Base-by-base conservation (phyloP, 30 jellyfish, hydroid and myxozoan species). In the Chironex yamaguchii region DNA sequence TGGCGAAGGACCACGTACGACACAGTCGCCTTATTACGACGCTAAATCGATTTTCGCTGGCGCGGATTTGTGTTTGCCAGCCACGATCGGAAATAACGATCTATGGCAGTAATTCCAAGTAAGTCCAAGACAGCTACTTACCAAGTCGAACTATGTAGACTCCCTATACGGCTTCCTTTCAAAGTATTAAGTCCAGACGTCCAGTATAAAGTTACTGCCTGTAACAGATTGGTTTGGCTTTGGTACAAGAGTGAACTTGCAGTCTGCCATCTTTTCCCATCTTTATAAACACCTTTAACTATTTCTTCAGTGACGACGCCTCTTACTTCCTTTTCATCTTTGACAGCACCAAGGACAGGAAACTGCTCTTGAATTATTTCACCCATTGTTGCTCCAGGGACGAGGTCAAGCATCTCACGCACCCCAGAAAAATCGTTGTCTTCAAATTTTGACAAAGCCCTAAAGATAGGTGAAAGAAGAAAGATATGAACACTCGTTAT, bases 81-180 rank as follows among this genome's bases (percentile, higher is more conserved):
- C n/a, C n/a, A n/a, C n/a, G n/a, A n/a, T n/a, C n/a, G n/a, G n/a
- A n/a, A n/a, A n/a, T n/a, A n/a, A n/a, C n/a, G n/a, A n/a, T n/a
- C n/a, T n/a, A n/a, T n/a, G n/a, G n/a, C n/a, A n/a, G n/a, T n/a
- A n/a, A n/a, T n/a, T n/a, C n/a, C n/a, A n/a, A n/a, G n/a, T n/a
- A n/a, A n/a, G n/a, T n/a, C n/a, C n/a, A n/a, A n/a, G n/a, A n/a
- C n/a, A n/a, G n/a, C n/a, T 0, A 79, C 97, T 52, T 66, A 89
- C 99, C 99, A 95, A 1, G 96, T 88, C 2, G 99, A 71, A 85
- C 99, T 94, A 68, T 94, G 97, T 68, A 94, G 94, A 63, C 99
- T 94, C 2, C 96, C 99, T 71, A 53, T 78, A 21, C 97, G 83
- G 76, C 97, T 94, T 28, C 99, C 99, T 71, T 89, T 95, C 88